phyloP scores from a whole-genome alignment of 2,113 vertebrate genomes.

The Phalacrocorax carbo region DNA sequence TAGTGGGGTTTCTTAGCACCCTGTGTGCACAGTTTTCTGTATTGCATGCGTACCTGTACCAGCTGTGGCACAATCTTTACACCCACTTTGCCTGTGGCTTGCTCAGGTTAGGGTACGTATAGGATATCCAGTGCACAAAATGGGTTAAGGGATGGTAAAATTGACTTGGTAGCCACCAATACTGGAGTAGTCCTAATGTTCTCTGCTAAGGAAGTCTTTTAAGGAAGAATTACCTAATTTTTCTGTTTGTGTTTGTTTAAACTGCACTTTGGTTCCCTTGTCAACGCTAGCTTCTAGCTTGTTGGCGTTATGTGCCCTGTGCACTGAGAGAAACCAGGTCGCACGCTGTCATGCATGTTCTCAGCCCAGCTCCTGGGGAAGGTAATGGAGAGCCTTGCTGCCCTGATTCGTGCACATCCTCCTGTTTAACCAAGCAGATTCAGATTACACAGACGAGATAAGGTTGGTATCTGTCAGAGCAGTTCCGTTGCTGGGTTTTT shows the following conservation, averaged over 20 bases:
- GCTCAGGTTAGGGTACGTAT: accelerated
- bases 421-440: constrained; percentile 1
- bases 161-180: not conserved
- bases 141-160: not conserved
- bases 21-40: not conserved
- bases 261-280: not conserved
- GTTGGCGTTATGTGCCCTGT: not conserved
- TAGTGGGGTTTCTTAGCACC: not conserved
- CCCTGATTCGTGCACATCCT: constrained; percentile 25
- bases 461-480: constrained; percentile 24
- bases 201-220: not conserved
- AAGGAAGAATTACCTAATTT: not conserved
- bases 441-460: not conserved
- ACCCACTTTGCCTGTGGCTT: not conserved
- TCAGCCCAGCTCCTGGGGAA: not conserved
- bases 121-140: not conserved
- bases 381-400: not conserved
- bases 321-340: not conserved
- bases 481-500: not conserved
- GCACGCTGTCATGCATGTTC: accelerated
- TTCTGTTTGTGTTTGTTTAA: not conserved
- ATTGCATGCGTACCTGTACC: not conserved
- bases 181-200: not conserved
- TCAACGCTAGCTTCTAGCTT: not conserved
- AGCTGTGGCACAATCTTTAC: not conserved